Conservation (phyloP, 2,797 vertebrate genomes). For the Mormyrops attenuatus region DNA sequence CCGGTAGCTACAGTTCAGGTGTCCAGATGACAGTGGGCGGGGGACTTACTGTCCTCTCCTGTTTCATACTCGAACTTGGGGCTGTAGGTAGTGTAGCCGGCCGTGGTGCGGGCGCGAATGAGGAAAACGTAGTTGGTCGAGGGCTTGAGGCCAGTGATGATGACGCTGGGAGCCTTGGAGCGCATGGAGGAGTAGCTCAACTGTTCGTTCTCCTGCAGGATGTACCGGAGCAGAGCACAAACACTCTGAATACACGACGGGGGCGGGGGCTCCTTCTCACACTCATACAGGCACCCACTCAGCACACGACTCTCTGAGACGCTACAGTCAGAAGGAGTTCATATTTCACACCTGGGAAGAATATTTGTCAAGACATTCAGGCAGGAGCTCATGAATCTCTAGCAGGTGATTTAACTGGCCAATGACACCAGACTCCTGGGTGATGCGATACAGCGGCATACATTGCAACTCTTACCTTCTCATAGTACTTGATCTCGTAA, state of each 20-base stretch:
- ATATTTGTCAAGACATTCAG: not conserved
- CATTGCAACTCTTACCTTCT: slow-evolving; percentile 72
- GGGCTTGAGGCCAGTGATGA: slow-evolving; percentile 87
- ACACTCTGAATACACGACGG: not conserved
- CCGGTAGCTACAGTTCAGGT: not conserved
- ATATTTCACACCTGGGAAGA: not conserved
- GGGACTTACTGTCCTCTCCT: slow-evolving; percentile 79
- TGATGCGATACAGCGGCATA: not conserved
- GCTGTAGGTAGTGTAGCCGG: slow-evolving; percentile 91
- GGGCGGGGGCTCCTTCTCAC: not conserved
- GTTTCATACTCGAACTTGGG: slow-evolving; percentile 93
- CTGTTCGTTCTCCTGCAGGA: slow-evolving; percentile 84
- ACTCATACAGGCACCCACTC: not conserved
- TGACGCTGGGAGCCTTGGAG: slow-evolving; percentile 82
- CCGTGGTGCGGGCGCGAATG: slow-evolving; percentile 82
- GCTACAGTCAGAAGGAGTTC: not conserved
- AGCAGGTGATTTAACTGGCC: not conserved
- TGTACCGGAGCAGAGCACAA: not conserved
- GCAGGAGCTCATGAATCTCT: not conserved
- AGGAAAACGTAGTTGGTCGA: slow-evolving; percentile 91
- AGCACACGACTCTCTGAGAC: not conserved
- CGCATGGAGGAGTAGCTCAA: slow-evolving; percentile 94
- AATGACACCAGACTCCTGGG: not conserved
- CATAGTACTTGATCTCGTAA: slow-evolving; percentile 98
- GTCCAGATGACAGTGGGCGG: not conserved